These are phyloP conservation scores for Ips nitidus DNA, from an alignment of 1,140 invertebrate species.

Conservation along the genomic window DNA sequence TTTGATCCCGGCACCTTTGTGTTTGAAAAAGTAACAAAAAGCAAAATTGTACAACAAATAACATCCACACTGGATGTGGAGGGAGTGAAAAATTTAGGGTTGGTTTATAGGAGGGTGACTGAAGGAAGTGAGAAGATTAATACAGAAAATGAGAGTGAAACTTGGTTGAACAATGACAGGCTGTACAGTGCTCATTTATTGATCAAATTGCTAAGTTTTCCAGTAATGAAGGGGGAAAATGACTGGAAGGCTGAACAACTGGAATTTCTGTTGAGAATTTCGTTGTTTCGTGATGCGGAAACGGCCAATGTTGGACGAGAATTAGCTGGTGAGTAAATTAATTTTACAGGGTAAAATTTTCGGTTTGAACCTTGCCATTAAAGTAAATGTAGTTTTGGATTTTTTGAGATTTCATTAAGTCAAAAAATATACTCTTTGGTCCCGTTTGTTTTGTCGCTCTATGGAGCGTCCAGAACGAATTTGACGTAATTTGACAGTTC, in stretches of 20 bases:
- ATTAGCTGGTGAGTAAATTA: conserved; percentile 56
- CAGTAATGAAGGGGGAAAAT: conserved; percentile 58
- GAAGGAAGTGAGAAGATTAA: conserved; percentile 54
- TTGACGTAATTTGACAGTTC: too few relatives aligned
- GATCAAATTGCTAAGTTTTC: conserved; percentile 65
- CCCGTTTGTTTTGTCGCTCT: too few relatives aligned
- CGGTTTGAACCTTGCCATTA: too few relatives aligned
- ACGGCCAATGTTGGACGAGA: conserved; percentile 58
- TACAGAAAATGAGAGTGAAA: conserved; percentile 53
- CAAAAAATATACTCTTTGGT: too few relatives aligned
- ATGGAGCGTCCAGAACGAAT: too few relatives aligned
- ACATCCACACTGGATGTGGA: conserved; percentile 60
- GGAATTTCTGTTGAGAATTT: conserved; percentile 63
- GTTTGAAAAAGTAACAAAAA: conserved; percentile 69
- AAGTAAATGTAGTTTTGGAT: too few relatives aligned
- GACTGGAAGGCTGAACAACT: conserved; percentile 68
- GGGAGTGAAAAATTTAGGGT: conserved; percentile 63
- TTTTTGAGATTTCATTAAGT: too few relatives aligned
- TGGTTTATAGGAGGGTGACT: conserved; percentile 62
- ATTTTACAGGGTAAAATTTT: too few relatives aligned
- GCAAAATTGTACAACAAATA: conserved; percentile 62
- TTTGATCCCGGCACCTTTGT: conserved; percentile 67
- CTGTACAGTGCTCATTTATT: conserved; percentile 66
- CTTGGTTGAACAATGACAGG: conserved; percentile 68
- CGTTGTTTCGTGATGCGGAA: conserved; percentile 61